Percentiles rank a stretch among this genome's conserved stretches.
phyloP scores from a whole-genome alignment of 2,888 invertebrate species.

The Drosophila kambysellisi region DNA sequence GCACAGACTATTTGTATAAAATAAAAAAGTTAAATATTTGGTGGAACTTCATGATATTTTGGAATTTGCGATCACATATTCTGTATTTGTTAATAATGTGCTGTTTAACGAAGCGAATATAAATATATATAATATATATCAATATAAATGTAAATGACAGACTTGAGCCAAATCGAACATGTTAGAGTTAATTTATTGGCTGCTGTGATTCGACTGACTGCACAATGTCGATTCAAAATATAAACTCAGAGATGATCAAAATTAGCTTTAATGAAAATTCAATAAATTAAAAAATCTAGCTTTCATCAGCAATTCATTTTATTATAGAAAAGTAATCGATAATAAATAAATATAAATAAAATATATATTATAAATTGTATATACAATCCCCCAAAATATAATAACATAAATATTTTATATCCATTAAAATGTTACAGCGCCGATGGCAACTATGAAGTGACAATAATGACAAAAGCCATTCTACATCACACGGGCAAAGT shows the following conservation, averaged over 20 bases:
- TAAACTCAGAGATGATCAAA: not conserved
- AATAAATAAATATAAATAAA: not conserved
- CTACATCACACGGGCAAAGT: slow-evolving; percentile 97
- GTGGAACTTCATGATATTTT: not conserved
- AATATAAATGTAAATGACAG: slow-evolving; percentile 2
- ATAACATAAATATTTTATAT: not conserved
- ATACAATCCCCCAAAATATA: not conserved
- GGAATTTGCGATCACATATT: not conserved
- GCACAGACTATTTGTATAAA: not conserved
- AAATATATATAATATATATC: no score
- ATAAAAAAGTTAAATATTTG: not conserved
- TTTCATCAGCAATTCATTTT: not conserved
- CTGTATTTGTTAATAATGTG: no score
- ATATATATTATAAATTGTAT: slow-evolving; percentile 4
- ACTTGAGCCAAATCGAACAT: not conserved
- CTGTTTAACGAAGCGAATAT: not conserved
- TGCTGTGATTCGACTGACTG: not conserved
- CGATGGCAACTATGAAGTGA: slow-evolving; percentile 99
- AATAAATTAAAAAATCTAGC: not conserved
- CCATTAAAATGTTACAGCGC: slow-evolving; percentile 88
- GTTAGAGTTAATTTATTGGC: not conserved
- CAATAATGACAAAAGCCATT: slow-evolving; percentile 98
- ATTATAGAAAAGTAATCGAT: not conserved
- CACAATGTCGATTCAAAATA: not conserved
- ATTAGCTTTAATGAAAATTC: not conserved